Percentiles rank a stretch among this genome's conserved stretches.
phyloP scores from a whole-genome alignment of 2,113 vertebrate species.

The Pseudopipra pipra region DNA sequence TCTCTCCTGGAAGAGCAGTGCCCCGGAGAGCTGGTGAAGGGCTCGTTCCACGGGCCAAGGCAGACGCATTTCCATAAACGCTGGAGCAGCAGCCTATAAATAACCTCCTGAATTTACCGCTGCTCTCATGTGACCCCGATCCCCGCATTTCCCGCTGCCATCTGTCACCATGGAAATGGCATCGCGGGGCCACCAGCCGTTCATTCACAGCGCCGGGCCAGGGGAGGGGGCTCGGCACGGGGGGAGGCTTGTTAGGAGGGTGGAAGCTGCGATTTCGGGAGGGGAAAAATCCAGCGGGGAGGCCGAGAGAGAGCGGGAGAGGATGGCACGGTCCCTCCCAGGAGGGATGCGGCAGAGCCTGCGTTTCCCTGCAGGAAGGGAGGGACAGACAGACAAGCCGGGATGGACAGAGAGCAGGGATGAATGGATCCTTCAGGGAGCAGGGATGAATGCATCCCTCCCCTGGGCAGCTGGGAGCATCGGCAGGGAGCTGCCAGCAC shows the following conservation, averaged over 20 bases:
- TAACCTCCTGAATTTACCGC: slow-evolving; percentile 73
- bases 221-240: neutral
- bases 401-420: fast-evolving
- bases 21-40: slow-evolving; percentile 8
- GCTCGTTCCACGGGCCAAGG: slow-evolving; percentile 31
- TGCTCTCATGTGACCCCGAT: slow-evolving; percentile 78
- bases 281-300: neutral
- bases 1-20: slow-evolving; percentile 32
- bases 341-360: neutral
- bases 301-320: neutral
- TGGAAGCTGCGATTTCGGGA: neutral
- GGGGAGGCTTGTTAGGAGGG: neutral
- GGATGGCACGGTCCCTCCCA: neutral
- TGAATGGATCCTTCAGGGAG: neutral
- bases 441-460: neutral
- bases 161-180: slow-evolving; percentile 76
- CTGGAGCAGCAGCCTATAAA: slow-evolving; percentile 79
- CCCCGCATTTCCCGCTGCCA: slow-evolving; percentile 69
- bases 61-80: slow-evolving; percentile 73
- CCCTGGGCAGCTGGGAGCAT: neutral
- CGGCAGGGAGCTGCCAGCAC: fast-evolving
- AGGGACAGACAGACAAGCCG: fast-evolving
- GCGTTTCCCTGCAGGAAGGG: neutral
- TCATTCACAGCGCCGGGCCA: slow-evolving; percentile 60
- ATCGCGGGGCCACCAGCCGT: slow-evolving; percentile 61